These are phyloP conservation scores for Timandra comae DNA, from an alignment of 2,888 invertebrate genomes.

Conservation along the genomic window DNA sequence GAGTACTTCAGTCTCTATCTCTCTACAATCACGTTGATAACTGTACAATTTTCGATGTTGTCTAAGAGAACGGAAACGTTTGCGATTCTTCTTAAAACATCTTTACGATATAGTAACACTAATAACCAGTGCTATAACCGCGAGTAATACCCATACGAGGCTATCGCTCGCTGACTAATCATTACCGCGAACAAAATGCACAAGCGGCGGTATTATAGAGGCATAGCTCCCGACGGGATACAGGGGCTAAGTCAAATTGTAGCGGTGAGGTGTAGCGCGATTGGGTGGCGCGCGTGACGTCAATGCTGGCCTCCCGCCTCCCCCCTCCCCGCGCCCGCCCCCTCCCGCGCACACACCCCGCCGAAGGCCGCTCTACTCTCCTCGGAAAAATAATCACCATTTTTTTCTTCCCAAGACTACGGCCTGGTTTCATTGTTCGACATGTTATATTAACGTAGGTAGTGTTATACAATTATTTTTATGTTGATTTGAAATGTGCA, in stretches of 20 bases:
- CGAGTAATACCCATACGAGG: too few species aligned
- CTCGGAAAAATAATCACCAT: slow-evolving; percentile 68
- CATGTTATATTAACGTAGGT: slow-evolving; percentile 23
- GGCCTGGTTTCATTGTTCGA: slow-evolving; percentile 31
- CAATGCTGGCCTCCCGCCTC: slow-evolving; percentile 68
- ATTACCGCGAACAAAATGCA: slow-evolving; percentile 34
- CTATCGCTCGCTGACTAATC: slow-evolving; percentile 26
- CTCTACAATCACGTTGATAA: too few species aligned
- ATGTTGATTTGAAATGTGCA: slow-evolving; percentile 16
- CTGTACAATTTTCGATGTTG: too few species aligned
- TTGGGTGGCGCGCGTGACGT: slow-evolving; percentile 67
- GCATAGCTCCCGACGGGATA: slow-evolving; percentile 45
- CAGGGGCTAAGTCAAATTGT: slow-evolving; percentile 51
- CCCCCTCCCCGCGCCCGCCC: slow-evolving; percentile 37
- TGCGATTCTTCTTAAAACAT: too few species aligned
- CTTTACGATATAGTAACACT: too few species aligned
- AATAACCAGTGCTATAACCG: too few species aligned
- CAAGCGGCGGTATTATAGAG: slow-evolving; percentile 31
- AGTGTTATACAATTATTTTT: slow-evolving; percentile 16
- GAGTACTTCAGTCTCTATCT: too few species aligned
- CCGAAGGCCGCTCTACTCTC: slow-evolving; percentile 60
- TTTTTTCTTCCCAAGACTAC: slow-evolving; percentile 34
- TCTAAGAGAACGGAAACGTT: too few species aligned
- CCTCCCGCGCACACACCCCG: slow-evolving; percentile 23
- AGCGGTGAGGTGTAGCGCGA: slow-evolving; percentile 45